Evolutionary conservation across 2,888 invertebrate species (phyloP).

Genomic region (Agrochola macilenta): DNA sequence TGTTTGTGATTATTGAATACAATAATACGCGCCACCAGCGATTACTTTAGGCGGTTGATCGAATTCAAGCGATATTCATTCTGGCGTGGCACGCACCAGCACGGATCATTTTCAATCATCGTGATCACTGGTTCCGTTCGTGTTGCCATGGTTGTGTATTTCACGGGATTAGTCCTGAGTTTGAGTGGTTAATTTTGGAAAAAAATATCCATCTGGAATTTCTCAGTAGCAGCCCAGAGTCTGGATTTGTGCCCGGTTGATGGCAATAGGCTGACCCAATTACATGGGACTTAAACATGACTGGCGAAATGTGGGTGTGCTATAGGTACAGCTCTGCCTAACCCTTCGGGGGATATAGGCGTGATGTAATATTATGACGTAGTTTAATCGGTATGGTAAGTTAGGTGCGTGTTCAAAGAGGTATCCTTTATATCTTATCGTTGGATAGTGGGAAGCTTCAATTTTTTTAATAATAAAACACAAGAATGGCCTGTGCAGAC

Average conservation of each 20-base stretch:
- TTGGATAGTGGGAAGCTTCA: no score
- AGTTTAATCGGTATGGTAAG: not conserved
- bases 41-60: constrained; percentile 56
- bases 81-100: constrained; percentile 53
- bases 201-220: not conserved
- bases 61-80: constrained; percentile 58
- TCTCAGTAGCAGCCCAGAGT: no score
- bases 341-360: not conserved
- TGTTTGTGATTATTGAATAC: constrained; percentile 46
- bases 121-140: constrained; percentile 53
- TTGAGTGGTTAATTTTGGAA: no score
- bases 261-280: not conserved
- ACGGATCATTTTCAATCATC: constrained; percentile 69
- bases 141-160: constrained; percentile 33
- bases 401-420: not conserved
- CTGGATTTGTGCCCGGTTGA: not conserved
- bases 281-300: no score
- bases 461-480: no score
- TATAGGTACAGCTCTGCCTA: no score
- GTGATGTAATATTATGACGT: not conserved
- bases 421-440: no score
- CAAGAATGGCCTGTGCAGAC: no score
- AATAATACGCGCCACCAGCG: constrained; percentile 51
- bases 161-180: constrained; percentile 14
- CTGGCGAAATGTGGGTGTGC: no score